Base-by-base conservation (phyloP, 2,888 invertebrate genomes). In the Cataglyphis altisquamis region DNA sequence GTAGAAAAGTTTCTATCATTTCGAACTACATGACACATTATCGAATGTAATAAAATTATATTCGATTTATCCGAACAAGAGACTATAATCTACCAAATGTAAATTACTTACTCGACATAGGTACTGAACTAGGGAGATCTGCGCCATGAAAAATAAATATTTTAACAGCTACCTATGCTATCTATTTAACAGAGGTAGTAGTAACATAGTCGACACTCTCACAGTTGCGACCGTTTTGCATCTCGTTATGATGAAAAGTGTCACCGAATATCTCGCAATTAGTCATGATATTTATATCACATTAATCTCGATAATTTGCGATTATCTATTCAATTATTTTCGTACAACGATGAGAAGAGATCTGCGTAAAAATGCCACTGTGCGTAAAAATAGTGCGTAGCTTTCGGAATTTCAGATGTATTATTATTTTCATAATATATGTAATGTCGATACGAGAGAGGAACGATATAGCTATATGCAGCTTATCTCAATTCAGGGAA, bases 91-190 rank as follows among this genome's bases (percentile, higher is more conserved):
- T 80, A 78, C 12, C 36, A 66, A 67, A 57, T 67, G 29, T 77
- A n/a, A 41, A 55, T 57, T 55, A 67, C 41, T 77, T 77, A 68
- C 29, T 77, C 72, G 60, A 48, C 25, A 77, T 67, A 67, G 78
- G 78, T 60, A 80, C 60, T 80, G 77, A 68, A 77, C 77, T 68
- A 68, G 78, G 36, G 72, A 80, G 72, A 80, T 80, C 60, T 36
- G 72, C 70, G 70, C 32, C 45, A 8, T 72, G 21, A 60, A 62
- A 80, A 80, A 80, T 72, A 80, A 80, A 80, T 80, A 60, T 45
- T 45, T 36, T 80, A 80, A 45, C 60, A 57, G 72, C 78, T 77
- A 77, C 66, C 55, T 70, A 72, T 64, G 63, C 74, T 75, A 75
- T 21, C 74, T 63, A 75, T 72, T 72, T 60, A 72, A 80, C 45